Evolutionary conservation across 2,113 vertebrate species (phyloP).

Genomic region (Mesitornis unicolor): DNA sequence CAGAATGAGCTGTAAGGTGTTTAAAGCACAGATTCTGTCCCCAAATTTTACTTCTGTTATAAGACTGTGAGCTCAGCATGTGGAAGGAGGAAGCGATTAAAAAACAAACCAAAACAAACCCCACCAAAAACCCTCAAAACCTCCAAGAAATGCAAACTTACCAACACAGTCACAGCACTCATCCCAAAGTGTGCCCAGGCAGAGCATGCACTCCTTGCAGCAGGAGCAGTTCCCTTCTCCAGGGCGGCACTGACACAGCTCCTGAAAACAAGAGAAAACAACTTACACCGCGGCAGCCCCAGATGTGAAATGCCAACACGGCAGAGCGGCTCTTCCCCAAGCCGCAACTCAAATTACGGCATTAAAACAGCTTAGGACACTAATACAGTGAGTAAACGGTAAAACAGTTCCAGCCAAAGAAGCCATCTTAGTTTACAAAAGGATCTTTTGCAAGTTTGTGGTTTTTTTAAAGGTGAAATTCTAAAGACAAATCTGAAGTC

Average conservation of each 20-base stretch:
- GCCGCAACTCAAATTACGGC: background rate
- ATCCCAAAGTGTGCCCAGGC: conserved; percentile 94
- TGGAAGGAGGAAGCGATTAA: background rate
- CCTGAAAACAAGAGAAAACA: conserved; percentile 73
- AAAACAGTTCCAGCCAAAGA: background rate
- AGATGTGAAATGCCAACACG: background rate
- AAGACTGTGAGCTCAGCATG: background rate
- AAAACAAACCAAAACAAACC: background rate
- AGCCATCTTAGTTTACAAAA: background rate
- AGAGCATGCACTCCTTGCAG: conserved; percentile 98
- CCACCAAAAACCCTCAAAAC: no score
- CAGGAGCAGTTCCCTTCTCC: conserved; percentile 96
- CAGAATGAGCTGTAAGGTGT: background rate
- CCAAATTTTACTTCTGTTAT: background rate
- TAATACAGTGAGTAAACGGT: background rate
- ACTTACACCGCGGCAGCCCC: background rate
- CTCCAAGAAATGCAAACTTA: conserved; percentile 68
- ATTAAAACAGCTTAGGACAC: background rate
- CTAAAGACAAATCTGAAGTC: background rate
- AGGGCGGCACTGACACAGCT: conserved; percentile 95
- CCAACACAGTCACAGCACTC: conserved; percentile 99
- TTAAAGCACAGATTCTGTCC: background rate
- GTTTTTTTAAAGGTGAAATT: background rate
- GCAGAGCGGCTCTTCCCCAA: background rate
- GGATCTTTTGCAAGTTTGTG: background rate